A percentile compares a stretch with the other conserved stretches of the same genome.
Evolutionary conservation across 2,888 invertebrate genomes (phyloP).

Genomic region (Drosophila nr. perissopoda): DNA sequence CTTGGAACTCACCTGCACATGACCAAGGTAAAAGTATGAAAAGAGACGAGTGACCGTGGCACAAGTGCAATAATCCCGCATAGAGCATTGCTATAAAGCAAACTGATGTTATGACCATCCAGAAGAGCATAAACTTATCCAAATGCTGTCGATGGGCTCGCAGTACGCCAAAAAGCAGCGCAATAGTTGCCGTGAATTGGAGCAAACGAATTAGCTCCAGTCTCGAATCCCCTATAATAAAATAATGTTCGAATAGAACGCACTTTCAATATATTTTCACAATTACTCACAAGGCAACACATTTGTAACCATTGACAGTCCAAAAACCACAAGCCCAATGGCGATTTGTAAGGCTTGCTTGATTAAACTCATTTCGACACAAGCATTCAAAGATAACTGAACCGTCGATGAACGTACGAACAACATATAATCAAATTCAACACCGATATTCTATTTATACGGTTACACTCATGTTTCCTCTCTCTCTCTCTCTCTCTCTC

Average conservation of each 20-base stretch:
- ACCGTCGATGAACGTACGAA: not conserved
- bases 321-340: slow-evolving; percentile 27
- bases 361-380: slow-evolving; percentile 18
- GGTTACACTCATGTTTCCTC: not conserved
- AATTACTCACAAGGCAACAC: not conserved
- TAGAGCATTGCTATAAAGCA: slow-evolving; percentile 4
- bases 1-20: slow-evolving; percentile 30
- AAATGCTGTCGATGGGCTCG: slow-evolving; percentile 26
- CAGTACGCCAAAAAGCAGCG: slow-evolving; percentile 29
- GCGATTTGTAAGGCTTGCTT: slow-evolving; percentile 31
- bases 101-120: slow-evolving; percentile 28
- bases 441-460: slow-evolving; percentile 4
- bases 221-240: not conserved
- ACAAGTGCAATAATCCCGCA: slow-evolving; percentile 9
- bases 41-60: not conserved
- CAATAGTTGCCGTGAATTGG: slow-evolving; percentile 39
- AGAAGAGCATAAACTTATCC: slow-evolving; percentile 27
- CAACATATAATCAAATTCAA: slow-evolving; percentile 1
- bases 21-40: slow-evolving; percentile 16
- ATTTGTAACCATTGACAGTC: slow-evolving; percentile 20
- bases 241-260: not conserved
- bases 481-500: not conserved
- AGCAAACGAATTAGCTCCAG: slow-evolving; percentile 19
- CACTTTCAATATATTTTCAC: not conserved
- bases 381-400: slow-evolving; percentile 29